A percentile compares a stretch with the other conserved stretches of the same genome.
Conservation (phyloP, 2,797 vertebrate genomes). For the Lutjanus argentimaculatus region DNA sequence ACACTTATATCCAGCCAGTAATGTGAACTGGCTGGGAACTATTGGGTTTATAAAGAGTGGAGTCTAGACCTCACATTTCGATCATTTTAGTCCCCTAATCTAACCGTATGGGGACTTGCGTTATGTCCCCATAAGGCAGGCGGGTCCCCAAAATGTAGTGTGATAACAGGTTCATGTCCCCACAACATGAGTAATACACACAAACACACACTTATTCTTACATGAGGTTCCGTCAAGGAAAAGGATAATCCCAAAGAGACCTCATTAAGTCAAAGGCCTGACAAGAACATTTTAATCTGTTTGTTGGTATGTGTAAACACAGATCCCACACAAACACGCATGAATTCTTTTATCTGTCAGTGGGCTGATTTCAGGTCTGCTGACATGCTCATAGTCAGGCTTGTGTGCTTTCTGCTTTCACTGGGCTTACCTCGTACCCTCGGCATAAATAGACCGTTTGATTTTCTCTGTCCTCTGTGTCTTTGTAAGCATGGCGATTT, state of each 20-base stretch:
- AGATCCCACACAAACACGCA: background rate
- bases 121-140: too few species aligned
- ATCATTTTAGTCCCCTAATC: too few species aligned
- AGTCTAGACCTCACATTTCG: too few species aligned
- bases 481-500: background rate
- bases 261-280: background rate
- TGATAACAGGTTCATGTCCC: background rate
- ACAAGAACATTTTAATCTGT: background rate
- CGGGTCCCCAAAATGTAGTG: too few species aligned
- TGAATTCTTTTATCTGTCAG: background rate
- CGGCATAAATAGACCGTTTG: background rate
- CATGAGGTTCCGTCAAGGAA: background rate
- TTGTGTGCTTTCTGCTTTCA: background rate
- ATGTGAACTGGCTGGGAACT: background rate
- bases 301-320: background rate
- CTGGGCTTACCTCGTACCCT: background rate
- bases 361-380: background rate
- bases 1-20: background rate
- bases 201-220: background rate
- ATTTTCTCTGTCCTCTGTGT: too few species aligned
- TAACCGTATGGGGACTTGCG: too few species aligned
- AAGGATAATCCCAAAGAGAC: background rate
- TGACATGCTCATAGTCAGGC: background rate
- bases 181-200: too few species aligned
- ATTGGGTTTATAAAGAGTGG: too few species aligned